Base-by-base conservation (phyloP, 1,140 invertebrate genomes). In the Cylas formicarius region DNA sequence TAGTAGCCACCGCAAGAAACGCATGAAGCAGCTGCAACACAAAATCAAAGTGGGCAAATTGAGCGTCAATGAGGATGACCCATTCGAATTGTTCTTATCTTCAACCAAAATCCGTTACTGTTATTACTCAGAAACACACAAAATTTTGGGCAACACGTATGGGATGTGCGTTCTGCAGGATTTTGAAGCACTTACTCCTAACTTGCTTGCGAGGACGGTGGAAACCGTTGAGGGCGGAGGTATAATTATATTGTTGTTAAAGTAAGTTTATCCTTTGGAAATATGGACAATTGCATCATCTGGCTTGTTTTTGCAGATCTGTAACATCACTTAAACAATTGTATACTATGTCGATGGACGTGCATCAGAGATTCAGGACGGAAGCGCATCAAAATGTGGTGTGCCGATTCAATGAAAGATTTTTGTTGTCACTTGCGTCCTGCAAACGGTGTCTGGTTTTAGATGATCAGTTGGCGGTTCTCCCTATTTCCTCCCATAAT, bases 211-310 rank as follows among this genome's bases (percentile, higher is more conserved):
- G 0, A 72, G 96, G 50, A 98, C 96, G 4, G 81, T 99, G 53
- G 97, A 99, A 76, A 99, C 97, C 0, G 90, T 99, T 1, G 92
- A 98, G 76, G 96, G 97, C 39, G 96, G 97, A 44, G 97, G 97
- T 14, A 57, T 98, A 0, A 82, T 99, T 44, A 78, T 98, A 22
- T 73, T 98, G 40, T 67, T 99, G 6, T 68, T 99, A 0, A 81
- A 39, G 45, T 36, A 29, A 22, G 38, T 28, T 19, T 1, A 9
- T 38, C 11, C n/a, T n/a, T n/a, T n/a, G n/a, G n/a, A n/a, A n/a
- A n/a, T n/a, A n/a, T n/a, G n/a, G n/a, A n/a, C n/a, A n/a, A n/a
- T n/a, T n/a, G n/a, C 17, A 24, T 10, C 7, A 31, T 39, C 1
- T 3, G 7, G 13, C 26, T 8, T 44, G 2, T 44, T 36, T n/a